These are phyloP conservation scores for Mythimna lalbum DNA, from an alignment of 2,888 invertebrate species.

Conservation along the genomic window DNA sequence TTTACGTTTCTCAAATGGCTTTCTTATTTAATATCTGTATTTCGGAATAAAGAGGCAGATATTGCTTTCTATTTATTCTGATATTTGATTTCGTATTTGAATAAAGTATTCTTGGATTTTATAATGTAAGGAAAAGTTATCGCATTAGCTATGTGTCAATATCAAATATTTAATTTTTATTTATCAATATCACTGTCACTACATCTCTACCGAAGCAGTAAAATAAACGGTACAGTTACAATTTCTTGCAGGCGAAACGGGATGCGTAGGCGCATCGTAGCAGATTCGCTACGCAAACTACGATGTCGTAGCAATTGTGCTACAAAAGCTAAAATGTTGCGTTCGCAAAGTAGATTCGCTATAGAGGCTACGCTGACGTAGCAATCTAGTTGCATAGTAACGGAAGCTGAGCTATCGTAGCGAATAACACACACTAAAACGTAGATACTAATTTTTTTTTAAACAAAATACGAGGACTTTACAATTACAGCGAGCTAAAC, in stretches of 20 bases:
- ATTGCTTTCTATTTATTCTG: slow-evolving; percentile 42
- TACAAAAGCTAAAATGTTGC: background rate
- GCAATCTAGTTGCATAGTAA: background rate
- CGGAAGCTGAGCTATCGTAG: slow-evolving; percentile 11
- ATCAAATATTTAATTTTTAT: too few relatives aligned
- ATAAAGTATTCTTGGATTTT: background rate
- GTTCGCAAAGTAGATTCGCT: background rate
- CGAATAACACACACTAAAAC: background rate
- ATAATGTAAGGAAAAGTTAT: too few relatives aligned
- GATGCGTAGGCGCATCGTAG: background rate
- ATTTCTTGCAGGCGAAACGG: too few relatives aligned
- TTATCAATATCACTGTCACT: too few relatives aligned
- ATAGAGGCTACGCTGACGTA: background rate
- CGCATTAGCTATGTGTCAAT: too few relatives aligned
- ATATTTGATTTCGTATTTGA: slow-evolving; percentile 7
- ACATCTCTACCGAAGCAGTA: too few relatives aligned
- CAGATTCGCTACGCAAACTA: background rate
- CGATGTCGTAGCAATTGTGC: background rate
- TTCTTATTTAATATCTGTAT: slow-evolving; percentile 58
- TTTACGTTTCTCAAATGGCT: slow-evolving; percentile 70
- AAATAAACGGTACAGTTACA: too few relatives aligned
- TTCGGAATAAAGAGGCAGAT: slow-evolving; percentile 28
- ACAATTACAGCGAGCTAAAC: too few relatives aligned
- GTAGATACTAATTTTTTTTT: too few relatives aligned
- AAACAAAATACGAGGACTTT: background rate